Evolutionary conservation across 1,140 invertebrate genomes (phyloP).

Genomic region (Potamilus streckersoni): DNA sequence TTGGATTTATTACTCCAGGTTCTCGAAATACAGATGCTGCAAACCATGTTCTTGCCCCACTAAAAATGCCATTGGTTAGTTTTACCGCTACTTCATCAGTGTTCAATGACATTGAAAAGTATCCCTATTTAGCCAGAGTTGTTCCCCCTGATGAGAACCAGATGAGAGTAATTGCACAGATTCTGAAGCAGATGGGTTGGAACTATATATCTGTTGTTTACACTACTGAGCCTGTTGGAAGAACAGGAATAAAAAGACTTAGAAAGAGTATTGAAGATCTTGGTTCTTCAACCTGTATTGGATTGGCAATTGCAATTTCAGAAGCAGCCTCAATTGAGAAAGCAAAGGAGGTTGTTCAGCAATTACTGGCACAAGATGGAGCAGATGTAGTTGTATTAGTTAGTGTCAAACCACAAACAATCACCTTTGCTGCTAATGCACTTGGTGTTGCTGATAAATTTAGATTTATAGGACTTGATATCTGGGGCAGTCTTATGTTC

Average conservation of each 20-base stretch:
- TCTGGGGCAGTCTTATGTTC: slow-evolving; percentile 74
- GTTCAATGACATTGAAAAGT: slow-evolving; percentile 79
- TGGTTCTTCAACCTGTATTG: slow-evolving; percentile 36
- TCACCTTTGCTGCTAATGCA: slow-evolving; percentile 44
- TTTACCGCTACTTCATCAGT: slow-evolving; percentile 80
- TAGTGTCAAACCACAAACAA: slow-evolving; percentile 32
- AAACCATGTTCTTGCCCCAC: slow-evolving; percentile 45
- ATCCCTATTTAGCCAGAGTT: slow-evolving; percentile 81
- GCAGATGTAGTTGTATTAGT: slow-evolving; percentile 51
- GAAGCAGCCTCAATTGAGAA: slow-evolving; percentile 20
- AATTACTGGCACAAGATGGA: slow-evolving; percentile 26
- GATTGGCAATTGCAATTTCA: slow-evolving; percentile 9
- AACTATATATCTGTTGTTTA: slow-evolving; percentile 81
- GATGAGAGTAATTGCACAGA: slow-evolving; percentile 78
- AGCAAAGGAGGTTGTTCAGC: slow-evolving; percentile 24
- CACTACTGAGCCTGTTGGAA: slow-evolving; percentile 71
- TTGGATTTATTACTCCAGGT: slow-evolving; percentile 55
- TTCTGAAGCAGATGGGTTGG: slow-evolving; percentile 81
- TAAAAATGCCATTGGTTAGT: slow-evolving; percentile 71
- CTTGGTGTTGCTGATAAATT: slow-evolving; percentile 36
- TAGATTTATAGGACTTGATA: slow-evolving; percentile 47
- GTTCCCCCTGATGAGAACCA: slow-evolving; percentile 84
- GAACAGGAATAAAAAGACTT: slow-evolving; percentile 22
- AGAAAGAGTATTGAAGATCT: slow-evolving; percentile 20
- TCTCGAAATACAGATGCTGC: slow-evolving; percentile 49